Evolutionary conservation across 2,888 invertebrate species (phyloP).

Genomic region (Hydropsyche betteni): DNA sequence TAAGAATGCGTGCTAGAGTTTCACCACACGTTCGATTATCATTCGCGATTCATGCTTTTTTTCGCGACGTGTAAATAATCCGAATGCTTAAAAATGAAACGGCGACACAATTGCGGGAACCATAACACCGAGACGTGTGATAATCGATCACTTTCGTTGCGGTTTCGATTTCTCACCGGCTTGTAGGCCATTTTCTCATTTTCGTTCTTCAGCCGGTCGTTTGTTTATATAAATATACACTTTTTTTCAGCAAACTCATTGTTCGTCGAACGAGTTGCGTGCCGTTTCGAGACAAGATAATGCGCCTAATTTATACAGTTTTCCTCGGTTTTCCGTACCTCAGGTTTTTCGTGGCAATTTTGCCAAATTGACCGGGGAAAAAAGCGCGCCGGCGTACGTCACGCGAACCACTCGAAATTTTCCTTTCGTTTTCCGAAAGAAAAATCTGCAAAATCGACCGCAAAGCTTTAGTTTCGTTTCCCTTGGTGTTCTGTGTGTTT

Average conservation of each 20-base stretch:
- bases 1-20: too few relatives aligned
- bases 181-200: neutral
- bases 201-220: too few relatives aligned
- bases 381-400: neutral
- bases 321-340: neutral
- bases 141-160: conserved; percentile 23
- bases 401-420: too few relatives aligned
- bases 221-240: too few relatives aligned
- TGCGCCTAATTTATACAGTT: conserved; percentile 20
- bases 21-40: neutral
- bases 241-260: conserved; percentile 2
- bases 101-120: neutral
- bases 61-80: neutral
- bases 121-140: neutral
- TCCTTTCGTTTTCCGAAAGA: too few relatives aligned
- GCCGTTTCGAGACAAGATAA: conserved; percentile 13
- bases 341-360: conserved; percentile 4
- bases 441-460: too few relatives aligned
- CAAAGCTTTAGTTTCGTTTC: too few relatives aligned
- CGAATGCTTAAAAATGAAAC: neutral
- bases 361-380: conserved; percentile 19
- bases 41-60: neutral
- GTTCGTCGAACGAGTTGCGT: conserved; percentile 14
- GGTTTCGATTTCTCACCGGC: conserved; percentile 10
- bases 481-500: too few relatives aligned